Percentiles rank a stretch among this genome's conserved stretches.
Conservation (phyloP, 2,888 invertebrate species). For the Rhagonycha fulva region DNA sequence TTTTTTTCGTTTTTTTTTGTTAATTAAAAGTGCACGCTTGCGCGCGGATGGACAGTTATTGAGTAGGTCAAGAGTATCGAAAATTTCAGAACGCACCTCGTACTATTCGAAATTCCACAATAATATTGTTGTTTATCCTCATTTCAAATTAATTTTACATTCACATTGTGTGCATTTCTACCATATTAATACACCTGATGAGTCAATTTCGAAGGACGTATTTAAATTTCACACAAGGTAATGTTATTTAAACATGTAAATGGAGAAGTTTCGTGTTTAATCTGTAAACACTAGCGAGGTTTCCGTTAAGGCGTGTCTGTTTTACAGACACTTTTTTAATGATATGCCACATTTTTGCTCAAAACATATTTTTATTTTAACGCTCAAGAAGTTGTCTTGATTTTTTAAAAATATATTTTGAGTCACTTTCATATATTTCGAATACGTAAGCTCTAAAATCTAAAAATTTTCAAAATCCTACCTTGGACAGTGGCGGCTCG, state of each 20-base stretch:
- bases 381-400: neutral
- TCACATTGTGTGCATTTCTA: neutral
- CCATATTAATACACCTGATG: neutral
- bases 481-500: slow-evolving; percentile 57
- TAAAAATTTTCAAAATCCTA: slow-evolving; percentile 40
- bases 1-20: too few species aligned
- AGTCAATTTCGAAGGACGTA: neutral
- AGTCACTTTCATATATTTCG: slow-evolving; percentile 1
- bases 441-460: slow-evolving; percentile 7
- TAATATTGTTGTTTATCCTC: neutral
- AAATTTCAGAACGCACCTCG: neutral
- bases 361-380: slow-evolving; percentile 19
- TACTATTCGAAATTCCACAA: neutral
- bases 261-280: neutral
- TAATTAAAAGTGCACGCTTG: too few species aligned
- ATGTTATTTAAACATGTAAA: neutral
- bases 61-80: neutral
- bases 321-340: slow-evolving; percentile 5
- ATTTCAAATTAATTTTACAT: neutral
- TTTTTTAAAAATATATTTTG: slow-evolving; percentile 16
- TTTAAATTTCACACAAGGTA: slow-evolving; percentile 1
- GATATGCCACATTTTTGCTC: slow-evolving; percentile 39
- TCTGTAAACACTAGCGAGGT: neutral
- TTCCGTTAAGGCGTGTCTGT: neutral
- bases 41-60: too few species aligned